A percentile compares a stretch with the other conserved stretches of the same genome.
Conservation (phyloP, 2,888 invertebrate species). For the Atethmia centrago region DNA sequence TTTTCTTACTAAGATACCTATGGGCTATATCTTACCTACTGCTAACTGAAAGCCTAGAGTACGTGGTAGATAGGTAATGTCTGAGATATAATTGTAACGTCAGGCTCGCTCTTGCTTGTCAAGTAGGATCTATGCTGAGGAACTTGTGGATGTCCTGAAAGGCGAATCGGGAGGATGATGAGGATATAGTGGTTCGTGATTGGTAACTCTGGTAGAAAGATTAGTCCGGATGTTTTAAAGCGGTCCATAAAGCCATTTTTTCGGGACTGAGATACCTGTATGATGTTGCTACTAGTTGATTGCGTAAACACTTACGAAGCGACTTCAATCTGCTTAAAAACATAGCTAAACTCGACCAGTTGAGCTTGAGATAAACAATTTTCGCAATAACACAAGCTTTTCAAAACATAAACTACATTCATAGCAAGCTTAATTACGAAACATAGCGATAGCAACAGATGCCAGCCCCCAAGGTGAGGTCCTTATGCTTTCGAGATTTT, state of each 20-base stretch:
- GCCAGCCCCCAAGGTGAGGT: background rate
- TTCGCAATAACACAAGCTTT: constrained; percentile 3
- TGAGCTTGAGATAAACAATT: constrained; percentile 13
- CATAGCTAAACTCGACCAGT: constrained; percentile 6
- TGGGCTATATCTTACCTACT: background rate
- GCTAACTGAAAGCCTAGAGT: background rate
- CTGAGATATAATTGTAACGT: background rate
- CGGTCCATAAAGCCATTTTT: background rate
- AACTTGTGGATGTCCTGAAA: background rate
- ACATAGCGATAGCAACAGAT: background rate
- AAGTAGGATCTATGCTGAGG: background rate
- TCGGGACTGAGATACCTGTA: background rate
- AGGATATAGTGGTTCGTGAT: background rate
- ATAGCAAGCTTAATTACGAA: background rate
- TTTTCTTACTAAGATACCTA: background rate
- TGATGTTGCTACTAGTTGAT: constrained; percentile 47
- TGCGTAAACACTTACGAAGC: constrained; percentile 33
- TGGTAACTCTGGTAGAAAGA: constrained; percentile 1
- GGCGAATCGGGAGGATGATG: background rate
- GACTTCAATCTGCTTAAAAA: constrained; percentile 16
- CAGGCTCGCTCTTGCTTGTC: background rate
- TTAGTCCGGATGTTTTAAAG: background rate
- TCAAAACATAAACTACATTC: constrained; percentile 1
- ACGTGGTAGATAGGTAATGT: background rate
- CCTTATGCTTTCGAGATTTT: background rate